Evolutionary conservation across 2,888 invertebrate genomes (phyloP).

Genomic region (Tortrix viridana): DNA sequence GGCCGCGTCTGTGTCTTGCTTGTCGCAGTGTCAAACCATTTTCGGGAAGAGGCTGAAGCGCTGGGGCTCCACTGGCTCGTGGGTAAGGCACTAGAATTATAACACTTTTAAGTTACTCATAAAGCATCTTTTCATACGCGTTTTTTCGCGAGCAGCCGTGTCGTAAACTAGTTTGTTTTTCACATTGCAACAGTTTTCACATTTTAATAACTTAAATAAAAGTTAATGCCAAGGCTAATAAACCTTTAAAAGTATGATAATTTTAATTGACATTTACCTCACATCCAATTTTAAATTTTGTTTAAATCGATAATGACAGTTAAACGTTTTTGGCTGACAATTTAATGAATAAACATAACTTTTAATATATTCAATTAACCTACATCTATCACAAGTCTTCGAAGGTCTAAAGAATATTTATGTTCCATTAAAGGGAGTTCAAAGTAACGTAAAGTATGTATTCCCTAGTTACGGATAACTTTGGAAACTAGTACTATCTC

Average conservation of each 20-base stretch:
- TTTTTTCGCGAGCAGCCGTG: too few relatives aligned
- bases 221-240: slow-evolving; percentile 1
- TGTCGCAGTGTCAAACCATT: slow-evolving; percentile 86
- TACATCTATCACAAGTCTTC: slow-evolving; percentile 7
- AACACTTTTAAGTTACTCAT: background rate
- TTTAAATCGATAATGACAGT: background rate
- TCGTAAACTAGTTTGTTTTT: too few relatives aligned
- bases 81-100: slow-evolving; percentile 79
- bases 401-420: slow-evolving; percentile 13
- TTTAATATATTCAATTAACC: slow-evolving; percentile 11
- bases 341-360: slow-evolving; percentile 5
- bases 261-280: slow-evolving; percentile 2
- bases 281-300: background rate
- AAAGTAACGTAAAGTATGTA: background rate
- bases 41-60: slow-evolving; percentile 87
- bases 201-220: background rate
- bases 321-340: slow-evolving; percentile 1
- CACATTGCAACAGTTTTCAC: background rate
- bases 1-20: slow-evolving; percentile 79
- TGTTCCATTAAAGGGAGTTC: slow-evolving; percentile 16
- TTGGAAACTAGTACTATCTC: background rate
- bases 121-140: too few relatives aligned
- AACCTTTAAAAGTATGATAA: slow-evolving; percentile 1
- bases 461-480: slow-evolving; percentile 15
- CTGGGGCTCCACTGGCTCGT: slow-evolving; percentile 90